phyloP scores from a whole-genome alignment of 2,888 invertebrate species.

The Cartodere bifasciata region DNA sequence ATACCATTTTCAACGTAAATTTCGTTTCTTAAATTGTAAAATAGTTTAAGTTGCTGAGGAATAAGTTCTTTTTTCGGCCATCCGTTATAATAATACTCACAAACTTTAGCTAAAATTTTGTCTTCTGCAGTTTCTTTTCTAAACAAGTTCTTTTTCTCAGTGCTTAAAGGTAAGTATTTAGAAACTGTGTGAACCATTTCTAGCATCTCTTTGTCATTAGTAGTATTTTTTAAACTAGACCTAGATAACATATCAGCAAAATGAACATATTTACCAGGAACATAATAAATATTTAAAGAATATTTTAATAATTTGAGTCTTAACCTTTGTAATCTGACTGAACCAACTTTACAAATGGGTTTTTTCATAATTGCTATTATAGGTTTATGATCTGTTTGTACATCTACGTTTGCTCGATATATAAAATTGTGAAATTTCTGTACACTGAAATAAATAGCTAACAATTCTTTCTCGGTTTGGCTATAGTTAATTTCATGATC shows the following conservation, averaged over 20 bases:
- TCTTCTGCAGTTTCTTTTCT: conserved; percentile 12
- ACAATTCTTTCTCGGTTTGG: conserved; percentile 15
- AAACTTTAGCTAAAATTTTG: conserved; percentile 10
- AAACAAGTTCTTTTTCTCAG: conserved; percentile 10
- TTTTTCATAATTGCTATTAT: conserved; percentile 16
- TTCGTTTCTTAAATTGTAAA: conserved; percentile 10
- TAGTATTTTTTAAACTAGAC: conserved; percentile 10
- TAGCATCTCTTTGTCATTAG: conserved; percentile 12
- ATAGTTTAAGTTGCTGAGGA: conserved; percentile 6
- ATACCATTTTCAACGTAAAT: conserved; percentile 14
- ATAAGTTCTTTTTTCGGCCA: conserved; percentile 10
- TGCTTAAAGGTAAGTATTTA: conserved; percentile 14
- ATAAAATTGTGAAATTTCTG: conserved; percentile 17
- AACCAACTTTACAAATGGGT: conserved; percentile 15
- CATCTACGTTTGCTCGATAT: conserved; percentile 12
- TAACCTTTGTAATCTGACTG: conserved; percentile 13
- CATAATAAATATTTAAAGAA: conserved; percentile 13
- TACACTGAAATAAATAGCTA: conserved; percentile 13
- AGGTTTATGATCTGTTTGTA: conserved; percentile 16
- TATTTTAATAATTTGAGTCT: conserved; percentile 16
- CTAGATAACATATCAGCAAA: conserved; percentile 16
- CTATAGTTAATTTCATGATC: conserved; percentile 12
- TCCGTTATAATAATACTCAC: conserved; percentile 15
- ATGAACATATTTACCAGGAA: conserved; percentile 15
- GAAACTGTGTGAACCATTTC: conserved; percentile 15